Percentiles rank a stretch among this genome's conserved stretches.
Conservation (phyloP, 2,113 vertebrate genomes). For the Phalacrocorax pelagicus region DNA sequence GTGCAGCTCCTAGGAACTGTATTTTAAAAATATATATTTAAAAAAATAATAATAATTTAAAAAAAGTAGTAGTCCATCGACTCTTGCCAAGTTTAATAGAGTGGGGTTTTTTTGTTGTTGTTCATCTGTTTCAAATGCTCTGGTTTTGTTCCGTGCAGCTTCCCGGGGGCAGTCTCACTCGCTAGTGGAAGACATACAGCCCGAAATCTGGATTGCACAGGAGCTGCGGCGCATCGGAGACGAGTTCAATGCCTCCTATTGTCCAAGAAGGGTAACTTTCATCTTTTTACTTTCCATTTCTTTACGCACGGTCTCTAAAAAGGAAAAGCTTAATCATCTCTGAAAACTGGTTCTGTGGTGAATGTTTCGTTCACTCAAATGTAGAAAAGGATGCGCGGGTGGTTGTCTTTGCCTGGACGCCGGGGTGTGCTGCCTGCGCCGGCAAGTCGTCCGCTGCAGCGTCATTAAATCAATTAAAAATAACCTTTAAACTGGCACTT, state of each 20-base stretch:
- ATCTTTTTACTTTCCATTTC: neutral
- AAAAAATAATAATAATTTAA: neutral
- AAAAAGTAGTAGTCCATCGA: too few species aligned
- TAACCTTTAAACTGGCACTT: neutral
- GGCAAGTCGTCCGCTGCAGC: neutral
- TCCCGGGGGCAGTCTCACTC: constrained; percentile 70
- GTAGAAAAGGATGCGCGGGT: neutral
- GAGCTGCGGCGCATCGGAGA: constrained; percentile 89
- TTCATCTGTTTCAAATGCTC: neutral
- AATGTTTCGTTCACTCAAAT: neutral
- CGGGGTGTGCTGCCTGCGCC: neutral
- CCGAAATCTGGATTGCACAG: constrained; percentile 81
- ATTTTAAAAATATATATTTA: neutral
- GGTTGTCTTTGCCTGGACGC: neutral
- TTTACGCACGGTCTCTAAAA: neutral
- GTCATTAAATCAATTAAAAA: neutral
- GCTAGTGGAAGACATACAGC: constrained; percentile 73
- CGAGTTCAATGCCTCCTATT: constrained; percentile 80
- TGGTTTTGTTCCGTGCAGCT: constrained; percentile 50
- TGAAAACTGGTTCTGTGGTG: constrained; percentile 21
- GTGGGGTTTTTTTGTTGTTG: too few species aligned
- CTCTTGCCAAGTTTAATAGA: neutral
- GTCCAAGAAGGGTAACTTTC: constrained; percentile 75
- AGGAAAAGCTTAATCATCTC: neutral
- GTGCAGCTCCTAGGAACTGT: too few species aligned